These are phyloP conservation scores for fruit fly (Drosophila melanogaster) DNA, from an alignment of 1,140 invertebrate species.

Conservation along the genomic window DNA sequence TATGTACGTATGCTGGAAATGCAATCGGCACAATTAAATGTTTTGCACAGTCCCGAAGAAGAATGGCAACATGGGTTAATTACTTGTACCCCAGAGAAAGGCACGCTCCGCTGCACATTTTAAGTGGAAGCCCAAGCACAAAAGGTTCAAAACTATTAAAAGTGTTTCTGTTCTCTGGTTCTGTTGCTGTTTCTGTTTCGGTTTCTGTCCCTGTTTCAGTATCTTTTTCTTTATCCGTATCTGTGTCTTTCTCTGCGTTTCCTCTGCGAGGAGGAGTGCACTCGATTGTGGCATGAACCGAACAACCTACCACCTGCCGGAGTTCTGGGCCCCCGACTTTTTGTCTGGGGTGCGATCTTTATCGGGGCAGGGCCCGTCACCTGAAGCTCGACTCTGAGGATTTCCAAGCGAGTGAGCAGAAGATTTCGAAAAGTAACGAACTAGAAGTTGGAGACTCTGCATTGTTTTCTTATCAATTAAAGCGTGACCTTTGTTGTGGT, in stretches of 20 bases:
- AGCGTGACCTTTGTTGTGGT: conserved; percentile 82
- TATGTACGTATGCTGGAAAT: conserved; percentile 53
- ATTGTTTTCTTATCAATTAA: conserved; percentile 82
- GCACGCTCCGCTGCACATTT: conserved; percentile 78
- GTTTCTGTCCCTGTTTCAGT: conserved; percentile 32
- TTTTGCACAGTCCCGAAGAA: conserved; percentile 62
- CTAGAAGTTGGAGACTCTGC: conserved; percentile 21
- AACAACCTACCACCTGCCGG: conserved; percentile 57
- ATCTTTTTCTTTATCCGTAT: conserved; percentile 24
- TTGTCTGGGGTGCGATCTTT: conserved; percentile 73
- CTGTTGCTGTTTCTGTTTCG: conserved; percentile 12
- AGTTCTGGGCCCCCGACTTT: conserved; percentile 30
- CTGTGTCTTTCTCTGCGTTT: conserved; percentile 28
- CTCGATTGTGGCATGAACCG: conserved; percentile 70
- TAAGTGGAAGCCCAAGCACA: conserved; percentile 62
- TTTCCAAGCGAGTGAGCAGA: conserved; percentile 69
- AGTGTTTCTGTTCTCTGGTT: conserved; percentile 52
- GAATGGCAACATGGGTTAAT: conserved; percentile 73
- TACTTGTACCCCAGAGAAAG: conserved; percentile 64
- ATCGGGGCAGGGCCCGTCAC: conserved; percentile 70
- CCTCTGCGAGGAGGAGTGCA: conserved; percentile 48
- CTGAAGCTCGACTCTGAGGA: conserved; percentile 63
- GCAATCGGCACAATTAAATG: conserved; percentile 82
- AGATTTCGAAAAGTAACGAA: conserved; percentile 36
- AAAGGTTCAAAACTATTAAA: conserved; percentile 80